phyloP scores from a whole-genome alignment of 2,888 invertebrate species.

The Oxystoma pomonae region DNA sequence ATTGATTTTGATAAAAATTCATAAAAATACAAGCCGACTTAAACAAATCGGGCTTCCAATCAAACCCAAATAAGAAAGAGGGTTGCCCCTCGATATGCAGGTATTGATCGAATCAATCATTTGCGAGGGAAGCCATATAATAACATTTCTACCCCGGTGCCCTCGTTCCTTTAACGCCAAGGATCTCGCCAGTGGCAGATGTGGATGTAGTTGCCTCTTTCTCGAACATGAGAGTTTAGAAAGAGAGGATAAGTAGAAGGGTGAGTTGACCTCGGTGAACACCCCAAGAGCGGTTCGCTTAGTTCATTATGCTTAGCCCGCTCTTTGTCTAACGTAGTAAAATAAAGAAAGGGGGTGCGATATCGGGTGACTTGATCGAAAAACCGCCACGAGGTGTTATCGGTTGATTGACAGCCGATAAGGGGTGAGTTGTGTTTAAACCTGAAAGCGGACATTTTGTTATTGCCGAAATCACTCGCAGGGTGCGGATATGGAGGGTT shows the following conservation, averaged over 20 bases:
- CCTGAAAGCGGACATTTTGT: background rate
- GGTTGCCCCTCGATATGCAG: background rate
- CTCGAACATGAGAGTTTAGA: too few species aligned
- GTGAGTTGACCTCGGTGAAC: too few species aligned
- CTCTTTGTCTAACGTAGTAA: too few species aligned
- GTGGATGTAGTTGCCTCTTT: too few species aligned
- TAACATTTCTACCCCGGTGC: background rate
- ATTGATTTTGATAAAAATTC: too few species aligned
- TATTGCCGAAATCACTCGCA: background rate
- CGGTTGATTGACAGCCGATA: background rate
- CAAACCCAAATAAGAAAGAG: background rate
- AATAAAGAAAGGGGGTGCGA: too few species aligned
- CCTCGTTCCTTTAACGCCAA: background rate
- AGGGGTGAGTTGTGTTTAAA: background rate
- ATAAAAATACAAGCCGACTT: too few species aligned
- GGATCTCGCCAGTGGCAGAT: background rate
- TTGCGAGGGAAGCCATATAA: background rate
- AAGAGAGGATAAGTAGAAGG: too few species aligned
- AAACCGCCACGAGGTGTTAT: background rate
- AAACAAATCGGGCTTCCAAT: background rate
- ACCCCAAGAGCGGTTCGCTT: too few species aligned
- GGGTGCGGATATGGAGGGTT: background rate
- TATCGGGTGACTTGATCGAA: too few species aligned
- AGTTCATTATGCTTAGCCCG: too few species aligned
- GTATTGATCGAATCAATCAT: background rate